Conservation (phyloP, 2,797 vertebrate species). For the Agapornis canus region DNA sequence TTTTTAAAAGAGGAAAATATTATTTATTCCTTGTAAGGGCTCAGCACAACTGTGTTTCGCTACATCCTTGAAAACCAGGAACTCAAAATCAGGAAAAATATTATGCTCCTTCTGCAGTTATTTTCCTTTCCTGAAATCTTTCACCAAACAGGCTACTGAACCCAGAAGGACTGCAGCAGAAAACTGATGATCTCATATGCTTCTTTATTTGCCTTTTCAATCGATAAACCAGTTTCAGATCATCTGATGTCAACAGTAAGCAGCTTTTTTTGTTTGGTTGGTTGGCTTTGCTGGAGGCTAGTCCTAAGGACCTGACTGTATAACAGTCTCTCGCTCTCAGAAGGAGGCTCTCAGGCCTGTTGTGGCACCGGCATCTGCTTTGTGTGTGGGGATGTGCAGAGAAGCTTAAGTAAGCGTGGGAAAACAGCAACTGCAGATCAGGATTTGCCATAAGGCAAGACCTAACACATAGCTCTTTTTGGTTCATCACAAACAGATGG, state of each 20-base stretch:
- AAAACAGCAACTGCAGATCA: slow-evolving; percentile 81
- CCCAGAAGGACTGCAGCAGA: neutral
- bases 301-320: slow-evolving; percentile 61
- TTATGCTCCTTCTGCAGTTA: neutral
- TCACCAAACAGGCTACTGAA: neutral
- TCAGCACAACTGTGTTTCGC: neutral
- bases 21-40: neutral
- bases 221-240: slow-evolving; percentile 58
- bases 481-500: slow-evolving; percentile 82
- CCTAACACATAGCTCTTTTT: slow-evolving; percentile 75
- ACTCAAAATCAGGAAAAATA: neutral
- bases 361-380: slow-evolving; percentile 76
- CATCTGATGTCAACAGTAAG: slow-evolving; percentile 53
- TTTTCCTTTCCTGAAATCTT: neutral
- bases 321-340: slow-evolving; percentile 58
- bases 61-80: neutral
- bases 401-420: slow-evolving; percentile 82
- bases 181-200: neutral
- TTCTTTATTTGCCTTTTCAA: slow-evolving; percentile 16
- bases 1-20: neutral
- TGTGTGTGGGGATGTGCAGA: slow-evolving; percentile 74
- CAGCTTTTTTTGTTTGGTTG: slow-evolving; percentile 68
- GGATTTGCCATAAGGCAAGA: slow-evolving; percentile 81
- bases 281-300: slow-evolving; percentile 74
- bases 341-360: slow-evolving; percentile 64